Conservation (phyloP, 2,888 invertebrate genomes). For the Icerya purchasi region DNA sequence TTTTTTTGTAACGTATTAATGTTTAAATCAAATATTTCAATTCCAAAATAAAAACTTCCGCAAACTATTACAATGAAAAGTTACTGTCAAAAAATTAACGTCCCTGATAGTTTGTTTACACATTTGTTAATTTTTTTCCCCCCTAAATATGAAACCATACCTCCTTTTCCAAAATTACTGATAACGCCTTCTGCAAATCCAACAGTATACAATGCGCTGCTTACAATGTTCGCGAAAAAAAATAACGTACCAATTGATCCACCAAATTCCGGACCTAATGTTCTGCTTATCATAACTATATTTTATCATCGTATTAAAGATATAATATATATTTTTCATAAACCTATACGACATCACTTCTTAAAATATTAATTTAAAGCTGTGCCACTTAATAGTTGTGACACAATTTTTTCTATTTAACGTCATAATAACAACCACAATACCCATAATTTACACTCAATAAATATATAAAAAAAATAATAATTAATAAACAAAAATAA, state of each 20-base stretch:
- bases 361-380: too few relatives aligned
- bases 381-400: too few relatives aligned
- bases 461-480: too few relatives aligned
- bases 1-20: too few relatives aligned
- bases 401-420: too few relatives aligned
- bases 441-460: too few relatives aligned
- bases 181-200: slow-evolving; percentile 90
- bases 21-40: not conserved
- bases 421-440: too few relatives aligned
- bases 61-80: slow-evolving; percentile 6
- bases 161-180: slow-evolving; percentile 63
- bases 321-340: not conserved
- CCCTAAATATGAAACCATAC: too few relatives aligned
- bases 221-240: slow-evolving; percentile 93
- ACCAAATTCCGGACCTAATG: slow-evolving; percentile 95
- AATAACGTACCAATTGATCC: slow-evolving; percentile 95
- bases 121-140: too few relatives aligned
- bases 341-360: not conserved
- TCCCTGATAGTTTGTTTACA: too few relatives aligned
- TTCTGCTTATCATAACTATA: slow-evolving; percentile 96
- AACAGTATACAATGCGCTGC: slow-evolving; percentile 83
- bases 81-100: slow-evolving; percentile 6
- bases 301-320: not conserved
- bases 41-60: not conserved
- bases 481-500: too few relatives aligned